These are phyloP conservation scores for Drosophila ustulata DNA, from an alignment of 2,888 invertebrate genomes.

Conservation along the genomic window DNA sequence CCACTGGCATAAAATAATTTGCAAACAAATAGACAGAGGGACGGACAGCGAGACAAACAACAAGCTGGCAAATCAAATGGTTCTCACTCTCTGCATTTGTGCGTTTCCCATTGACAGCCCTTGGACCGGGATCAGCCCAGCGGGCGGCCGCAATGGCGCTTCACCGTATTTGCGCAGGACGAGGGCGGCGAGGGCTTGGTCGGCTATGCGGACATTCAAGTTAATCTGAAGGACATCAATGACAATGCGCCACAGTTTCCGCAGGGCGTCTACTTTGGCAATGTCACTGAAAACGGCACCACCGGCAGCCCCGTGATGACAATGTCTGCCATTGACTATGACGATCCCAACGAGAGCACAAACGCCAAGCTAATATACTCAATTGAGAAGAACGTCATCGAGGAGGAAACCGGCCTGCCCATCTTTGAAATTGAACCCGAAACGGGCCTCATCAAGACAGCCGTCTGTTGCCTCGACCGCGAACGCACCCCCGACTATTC, in stretches of 20 bases:
- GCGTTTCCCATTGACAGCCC: constrained; percentile 87
- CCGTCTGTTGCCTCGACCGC: constrained; percentile 96
- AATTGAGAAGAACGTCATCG: constrained; percentile 97
- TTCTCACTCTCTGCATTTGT: constrained; percentile 20
- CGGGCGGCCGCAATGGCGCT: constrained; percentile 97
- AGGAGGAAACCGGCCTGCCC: constrained; percentile 97
- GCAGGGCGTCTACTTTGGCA: constrained; percentile 96
- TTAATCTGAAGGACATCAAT: constrained; percentile 98
- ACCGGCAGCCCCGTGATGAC: constrained; percentile 99
- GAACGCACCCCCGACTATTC: constrained; percentile 98
- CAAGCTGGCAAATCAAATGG: constrained; percentile 61
- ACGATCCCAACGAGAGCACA: constrained; percentile 97
- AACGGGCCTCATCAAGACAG: constrained; percentile 97
- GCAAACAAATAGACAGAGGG: constrained; percentile 58
- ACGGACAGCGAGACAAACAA: constrained; percentile 28
- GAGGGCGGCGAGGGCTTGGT: constrained; percentile 97
- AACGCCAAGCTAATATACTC: constrained; percentile 98
- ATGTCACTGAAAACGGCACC: constrained; percentile 98
- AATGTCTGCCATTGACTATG: constrained; percentile 98
- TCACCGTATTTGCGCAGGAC: constrained; percentile 97
- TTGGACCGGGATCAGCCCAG: constrained; percentile 98
- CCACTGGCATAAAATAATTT: constrained; percentile 69
- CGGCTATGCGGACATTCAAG: constrained; percentile 98
- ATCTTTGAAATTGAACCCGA: constrained; percentile 98
- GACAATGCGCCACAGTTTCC: constrained; percentile 98